Percentiles rank a stretch among this genome's conserved stretches.
phyloP scores from a whole-genome alignment of 2,888 invertebrate species.

The Stenchaetothrips biformis region DNA sequence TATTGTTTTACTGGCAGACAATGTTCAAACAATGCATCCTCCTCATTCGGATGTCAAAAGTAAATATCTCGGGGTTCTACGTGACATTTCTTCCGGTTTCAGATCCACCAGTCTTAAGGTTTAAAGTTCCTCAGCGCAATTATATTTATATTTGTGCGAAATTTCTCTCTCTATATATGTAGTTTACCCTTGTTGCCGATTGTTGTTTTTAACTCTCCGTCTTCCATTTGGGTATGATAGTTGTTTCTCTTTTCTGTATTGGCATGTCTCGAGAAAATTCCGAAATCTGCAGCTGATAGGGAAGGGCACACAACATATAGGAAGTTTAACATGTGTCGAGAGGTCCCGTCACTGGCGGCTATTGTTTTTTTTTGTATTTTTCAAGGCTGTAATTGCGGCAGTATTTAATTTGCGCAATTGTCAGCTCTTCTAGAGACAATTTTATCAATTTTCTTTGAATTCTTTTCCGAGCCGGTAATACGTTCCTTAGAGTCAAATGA shows the following conservation, averaged over 20 bases:
- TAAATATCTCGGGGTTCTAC: neutral
- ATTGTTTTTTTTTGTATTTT: neutral
- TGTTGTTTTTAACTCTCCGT: slow-evolving; percentile 14
- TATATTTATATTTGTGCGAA: neutral
- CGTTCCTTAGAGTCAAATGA: slow-evolving; percentile 24
- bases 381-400: neutral
- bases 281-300: too few species aligned
- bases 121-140: slow-evolving; percentile 14
- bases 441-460: neutral
- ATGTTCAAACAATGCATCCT: neutral
- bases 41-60: neutral
- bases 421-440: neutral
- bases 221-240: slow-evolving; percentile 14
- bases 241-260: neutral
- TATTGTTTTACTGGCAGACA: neutral
- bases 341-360: too few species aligned
- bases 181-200: slow-evolving; percentile 11
- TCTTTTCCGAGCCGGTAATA: slow-evolving; percentile 17
- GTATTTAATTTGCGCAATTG: neutral
- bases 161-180: neutral
- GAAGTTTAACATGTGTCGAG: too few species aligned
- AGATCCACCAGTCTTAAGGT: neutral
- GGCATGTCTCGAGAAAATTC: neutral
- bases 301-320: too few species aligned
- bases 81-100: neutral